A percentile compares a stretch with the other conserved stretches of the same genome.
These are phyloP conservation scores for Diadumene lineata DNA, from an alignment of 92 coral and sea anemone genomes.

Conservation along the genomic window DNA sequence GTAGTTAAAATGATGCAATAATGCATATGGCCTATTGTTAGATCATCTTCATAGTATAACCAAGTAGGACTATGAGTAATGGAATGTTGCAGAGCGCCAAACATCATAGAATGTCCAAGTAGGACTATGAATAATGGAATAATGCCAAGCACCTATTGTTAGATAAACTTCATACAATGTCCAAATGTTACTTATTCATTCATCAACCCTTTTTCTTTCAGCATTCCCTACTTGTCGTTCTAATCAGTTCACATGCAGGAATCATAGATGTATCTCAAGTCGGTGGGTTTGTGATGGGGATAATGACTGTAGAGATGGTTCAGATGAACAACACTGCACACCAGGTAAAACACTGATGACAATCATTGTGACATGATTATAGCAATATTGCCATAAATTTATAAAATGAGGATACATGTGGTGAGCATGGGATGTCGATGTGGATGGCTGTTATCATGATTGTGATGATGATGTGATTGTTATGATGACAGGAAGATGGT, in stretches of 20 bases:
- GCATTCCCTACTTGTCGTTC: constrained; percentile 58
- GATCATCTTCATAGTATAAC: too few species aligned
- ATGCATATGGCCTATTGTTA: too few species aligned
- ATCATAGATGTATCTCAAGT: constrained; percentile 47
- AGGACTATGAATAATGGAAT: too few species aligned
- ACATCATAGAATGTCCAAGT: too few species aligned
- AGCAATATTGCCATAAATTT: too few species aligned
- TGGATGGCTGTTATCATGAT: background rate
- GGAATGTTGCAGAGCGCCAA: too few species aligned
- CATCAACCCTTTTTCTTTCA: constrained; percentile 6
- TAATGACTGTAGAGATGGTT: constrained; percentile 59
- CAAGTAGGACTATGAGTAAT: too few species aligned
- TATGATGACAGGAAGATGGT: background rate
- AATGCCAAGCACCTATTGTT: too few species aligned
- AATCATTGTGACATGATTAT: background rate
- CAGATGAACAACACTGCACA: constrained; percentile 21
- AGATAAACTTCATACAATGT: too few species aligned
- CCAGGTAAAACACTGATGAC: constrained; percentile 7
- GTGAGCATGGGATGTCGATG: background rate
- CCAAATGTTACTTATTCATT: too few species aligned
- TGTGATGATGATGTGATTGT: background rate
- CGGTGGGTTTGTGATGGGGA: constrained; percentile 57
- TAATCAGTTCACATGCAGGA: constrained; percentile 60
- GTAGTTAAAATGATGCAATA: too few species aligned
- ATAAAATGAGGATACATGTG: background rate